A percentile compares a stretch with the other conserved stretches of the same genome.
These are phyloP conservation scores for Cirrhinus molitorella DNA, from an alignment of 2,797 vertebrate species.

Conservation along the genomic window DNA sequence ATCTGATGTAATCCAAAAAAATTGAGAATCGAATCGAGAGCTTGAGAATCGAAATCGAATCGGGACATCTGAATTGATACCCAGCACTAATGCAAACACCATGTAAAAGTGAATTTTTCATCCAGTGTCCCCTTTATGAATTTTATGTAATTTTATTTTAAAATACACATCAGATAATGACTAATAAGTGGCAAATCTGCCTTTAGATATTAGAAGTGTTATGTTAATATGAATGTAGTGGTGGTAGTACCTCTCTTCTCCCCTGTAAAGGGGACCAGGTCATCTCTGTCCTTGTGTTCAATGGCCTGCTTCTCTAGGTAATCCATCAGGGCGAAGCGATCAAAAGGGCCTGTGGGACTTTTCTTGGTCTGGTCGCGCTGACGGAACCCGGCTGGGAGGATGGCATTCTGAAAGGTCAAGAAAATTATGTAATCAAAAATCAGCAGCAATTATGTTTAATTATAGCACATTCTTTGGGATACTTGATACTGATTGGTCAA, in stretches of 20 bases:
- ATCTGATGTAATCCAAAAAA: too few species aligned
- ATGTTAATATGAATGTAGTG: not conserved
- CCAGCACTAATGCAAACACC: too few species aligned
- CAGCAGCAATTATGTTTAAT: too few species aligned
- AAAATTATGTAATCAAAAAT: too few species aligned
- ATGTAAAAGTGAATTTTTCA: too few species aligned
- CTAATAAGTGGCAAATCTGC: not conserved
- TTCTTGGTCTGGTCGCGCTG: conserved; percentile 96
- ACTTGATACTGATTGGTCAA: not conserved
- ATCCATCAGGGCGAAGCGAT: conserved; percentile 88
- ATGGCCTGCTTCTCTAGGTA: conserved; percentile 92
- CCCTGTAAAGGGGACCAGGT: conserved; percentile 93
- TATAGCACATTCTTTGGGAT: not conserved
- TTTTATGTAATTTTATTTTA: too few species aligned
- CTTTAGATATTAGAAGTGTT: not conserved
- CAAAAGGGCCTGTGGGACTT: conserved; percentile 85
- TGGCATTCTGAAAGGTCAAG: conserved; percentile 83
- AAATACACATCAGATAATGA: too few species aligned
- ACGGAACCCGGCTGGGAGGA: conserved; percentile 91
- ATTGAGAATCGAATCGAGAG: too few species aligned
- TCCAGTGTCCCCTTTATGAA: too few species aligned
- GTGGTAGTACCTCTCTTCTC: conserved; percentile 88
- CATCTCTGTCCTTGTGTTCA: conserved; percentile 84
- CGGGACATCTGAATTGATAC: too few species aligned
- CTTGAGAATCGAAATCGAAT: too few species aligned